Evolutionary conservation across 35 echinoderm and acorn worm genomes (phyloP).

Genomic region (Lytechinus pictus): DNA sequence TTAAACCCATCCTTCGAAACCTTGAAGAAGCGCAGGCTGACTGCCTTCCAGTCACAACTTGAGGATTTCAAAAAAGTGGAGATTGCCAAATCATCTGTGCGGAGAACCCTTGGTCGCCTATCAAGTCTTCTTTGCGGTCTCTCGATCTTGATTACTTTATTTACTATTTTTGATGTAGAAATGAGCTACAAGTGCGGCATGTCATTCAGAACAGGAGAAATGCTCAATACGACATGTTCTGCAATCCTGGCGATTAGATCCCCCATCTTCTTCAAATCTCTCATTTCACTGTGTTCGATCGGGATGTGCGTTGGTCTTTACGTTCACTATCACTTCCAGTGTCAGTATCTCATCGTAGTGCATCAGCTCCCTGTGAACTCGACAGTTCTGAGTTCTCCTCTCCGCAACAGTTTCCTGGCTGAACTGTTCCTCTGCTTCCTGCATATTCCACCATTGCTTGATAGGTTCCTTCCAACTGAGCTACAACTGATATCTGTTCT

Average conservation of each 20-base stretch:
- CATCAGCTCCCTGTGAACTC: not conserved
- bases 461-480: not conserved
- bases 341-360: not conserved
- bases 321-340: conserved; percentile 8
- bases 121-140: conserved; percentile 29
- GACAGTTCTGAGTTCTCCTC: not conserved
- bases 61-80: not conserved
- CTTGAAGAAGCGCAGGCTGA: not conserved
- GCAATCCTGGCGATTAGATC: not conserved
- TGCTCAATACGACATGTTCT: not conserved
- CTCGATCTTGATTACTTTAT: not conserved
- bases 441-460: not conserved
- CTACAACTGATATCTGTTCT: not conserved
- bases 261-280: not conserved
- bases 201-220: not conserved
- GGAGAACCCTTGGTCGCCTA: not conserved
- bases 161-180: conserved; percentile 25
- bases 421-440: not conserved
- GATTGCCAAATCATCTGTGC: not conserved
- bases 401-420: not conserved
- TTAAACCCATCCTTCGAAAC: not conserved
- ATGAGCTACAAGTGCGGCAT: not conserved
- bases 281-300: not conserved
- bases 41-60: not conserved
- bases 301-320: not conserved